Evolutionary conservation across 2,113 vertebrate species (phyloP).

Genomic region (Amazona guildingii): DNA sequence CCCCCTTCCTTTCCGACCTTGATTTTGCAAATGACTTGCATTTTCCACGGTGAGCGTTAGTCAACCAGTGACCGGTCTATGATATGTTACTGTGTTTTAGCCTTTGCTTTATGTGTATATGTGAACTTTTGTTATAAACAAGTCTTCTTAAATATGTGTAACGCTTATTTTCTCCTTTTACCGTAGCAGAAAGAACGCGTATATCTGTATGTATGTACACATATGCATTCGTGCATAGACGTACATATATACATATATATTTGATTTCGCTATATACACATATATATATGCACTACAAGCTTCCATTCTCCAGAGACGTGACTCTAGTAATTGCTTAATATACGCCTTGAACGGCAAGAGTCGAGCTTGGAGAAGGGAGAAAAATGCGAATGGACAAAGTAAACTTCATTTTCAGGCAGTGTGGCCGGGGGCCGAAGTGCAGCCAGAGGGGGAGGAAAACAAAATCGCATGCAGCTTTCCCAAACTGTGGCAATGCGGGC

Average conservation of each 20-base stretch:
- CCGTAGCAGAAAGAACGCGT: constrained; percentile 44
- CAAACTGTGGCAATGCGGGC: constrained; percentile 40
- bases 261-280: not conserved
- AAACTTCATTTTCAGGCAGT: constrained; percentile 81
- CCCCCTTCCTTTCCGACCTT: constrained; percentile 21
- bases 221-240: not conserved
- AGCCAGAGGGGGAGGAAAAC: not conserved
- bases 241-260: not conserved
- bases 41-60: constrained; percentile 61
- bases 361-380: constrained; percentile 23
- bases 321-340: constrained; percentile 14
- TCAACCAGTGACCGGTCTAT: constrained; percentile 60
- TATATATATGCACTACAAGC: constrained; percentile 25
- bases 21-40: constrained; percentile 68
- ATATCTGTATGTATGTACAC: constrained; percentile 36
- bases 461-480: constrained; percentile 5
- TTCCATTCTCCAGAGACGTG: constrained; percentile 62
- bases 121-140: constrained; percentile 74
- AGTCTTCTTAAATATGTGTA: constrained; percentile 63
- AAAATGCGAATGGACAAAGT: constrained; percentile 59
- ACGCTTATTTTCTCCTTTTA: constrained; percentile 71
- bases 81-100: constrained; percentile 42
- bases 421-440: constrained; percentile 26
- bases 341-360: constrained; percentile 41
- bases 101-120: constrained; percentile 69